Conservation (phyloP, 2,888 invertebrate species). For the Leuctra nigra region DNA sequence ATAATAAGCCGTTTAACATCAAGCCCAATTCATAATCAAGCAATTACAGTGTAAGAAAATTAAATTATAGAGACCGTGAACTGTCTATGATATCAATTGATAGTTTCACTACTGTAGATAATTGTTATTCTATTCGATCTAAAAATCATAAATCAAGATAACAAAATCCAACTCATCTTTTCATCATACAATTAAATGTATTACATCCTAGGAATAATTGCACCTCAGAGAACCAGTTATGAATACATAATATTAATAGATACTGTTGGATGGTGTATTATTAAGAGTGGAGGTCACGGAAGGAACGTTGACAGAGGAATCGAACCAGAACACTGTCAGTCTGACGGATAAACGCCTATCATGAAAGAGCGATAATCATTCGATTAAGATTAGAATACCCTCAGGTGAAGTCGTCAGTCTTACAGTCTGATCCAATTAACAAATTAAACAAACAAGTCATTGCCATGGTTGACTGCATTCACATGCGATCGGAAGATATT, state of each 20-base stretch:
- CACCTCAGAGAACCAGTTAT: neutral
- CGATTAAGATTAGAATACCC: too few relatives aligned
- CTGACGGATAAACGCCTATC: too few relatives aligned
- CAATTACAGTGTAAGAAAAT: neutral
- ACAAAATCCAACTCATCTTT: neutral
- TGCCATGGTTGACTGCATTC: too few relatives aligned
- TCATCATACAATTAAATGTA: slow-evolving; percentile 1
- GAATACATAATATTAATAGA: neutral
- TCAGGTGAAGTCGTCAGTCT: too few relatives aligned
- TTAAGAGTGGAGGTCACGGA: too few relatives aligned
- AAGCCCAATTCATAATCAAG: neutral
- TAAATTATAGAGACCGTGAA: neutral
- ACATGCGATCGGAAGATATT: too few relatives aligned
- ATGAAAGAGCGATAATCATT: too few relatives aligned
- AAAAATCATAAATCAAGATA: slow-evolving; percentile 10
- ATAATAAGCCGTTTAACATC: too few relatives aligned
- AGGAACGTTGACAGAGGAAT: too few relatives aligned
- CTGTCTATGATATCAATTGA: slow-evolving; percentile 12
- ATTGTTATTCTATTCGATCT: slow-evolving; percentile 1
- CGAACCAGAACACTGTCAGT: too few relatives aligned
- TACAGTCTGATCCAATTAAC: too few relatives aligned
- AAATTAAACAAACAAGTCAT: too few relatives aligned
- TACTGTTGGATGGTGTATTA: neutral
- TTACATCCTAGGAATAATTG: neutral
- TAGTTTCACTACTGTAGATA: neutral